Conservation (phyloP, 2,113 vertebrate genomes). For the Nesospiza acunhae region DNA sequence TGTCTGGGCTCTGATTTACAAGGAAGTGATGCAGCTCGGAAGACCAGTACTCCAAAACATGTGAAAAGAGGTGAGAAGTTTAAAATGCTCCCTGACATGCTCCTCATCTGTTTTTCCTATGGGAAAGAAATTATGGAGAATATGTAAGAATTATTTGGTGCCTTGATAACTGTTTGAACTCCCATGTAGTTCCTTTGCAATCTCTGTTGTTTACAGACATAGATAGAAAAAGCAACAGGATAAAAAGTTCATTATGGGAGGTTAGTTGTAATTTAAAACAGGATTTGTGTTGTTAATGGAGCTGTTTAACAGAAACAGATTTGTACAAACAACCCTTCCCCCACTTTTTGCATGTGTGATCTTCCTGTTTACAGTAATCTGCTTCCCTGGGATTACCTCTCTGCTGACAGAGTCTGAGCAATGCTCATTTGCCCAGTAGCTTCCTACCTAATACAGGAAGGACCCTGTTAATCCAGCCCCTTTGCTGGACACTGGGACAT, state of each 20-base stretch:
- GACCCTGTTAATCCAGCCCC: conserved; percentile 38
- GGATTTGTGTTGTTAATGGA: conserved; percentile 58
- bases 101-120: neutral
- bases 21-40: neutral
- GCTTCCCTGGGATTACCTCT: conserved; percentile 71
- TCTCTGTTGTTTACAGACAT: neutral
- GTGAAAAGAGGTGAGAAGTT: conserved; percentile 32
- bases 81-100: neutral
- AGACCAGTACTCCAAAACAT: neutral
- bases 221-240: neutral
- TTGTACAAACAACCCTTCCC: conserved; percentile 42
- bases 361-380: conserved; percentile 74
- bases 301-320: conserved; percentile 55
- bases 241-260: neutral
- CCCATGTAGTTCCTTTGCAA: neutral
- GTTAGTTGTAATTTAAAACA: conserved; percentile 30
- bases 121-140: neutral
- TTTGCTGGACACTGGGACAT: neutral
- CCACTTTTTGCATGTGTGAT: conserved; percentile 25
- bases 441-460: conserved; percentile 37
- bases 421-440: conserved; percentile 5
- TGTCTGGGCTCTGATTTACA: neutral
- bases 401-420: conserved; percentile 32
- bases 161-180: neutral
- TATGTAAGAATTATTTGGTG: neutral